These are phyloP conservation scores for Drosophila mimica DNA, from an alignment of 2,888 invertebrate species.

Conservation along the genomic window DNA sequence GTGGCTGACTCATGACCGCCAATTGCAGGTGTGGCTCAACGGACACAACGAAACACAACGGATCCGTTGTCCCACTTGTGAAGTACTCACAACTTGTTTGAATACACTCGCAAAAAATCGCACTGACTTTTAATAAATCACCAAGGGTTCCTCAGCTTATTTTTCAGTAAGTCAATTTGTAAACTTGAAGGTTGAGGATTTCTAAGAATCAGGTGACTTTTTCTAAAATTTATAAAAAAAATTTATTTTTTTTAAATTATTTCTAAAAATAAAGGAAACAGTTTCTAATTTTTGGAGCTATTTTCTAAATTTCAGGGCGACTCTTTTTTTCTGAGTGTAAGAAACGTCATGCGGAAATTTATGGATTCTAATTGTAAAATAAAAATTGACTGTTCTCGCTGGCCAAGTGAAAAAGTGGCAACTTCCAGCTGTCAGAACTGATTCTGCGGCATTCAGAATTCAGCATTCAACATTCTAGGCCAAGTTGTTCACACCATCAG, in stretches of 20 bases:
- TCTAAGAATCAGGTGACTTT: no score
- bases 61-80: constrained; percentile 44
- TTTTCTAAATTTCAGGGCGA: no score
- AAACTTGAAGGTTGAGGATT: no score
- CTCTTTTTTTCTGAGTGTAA: background rate
- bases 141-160: background rate
- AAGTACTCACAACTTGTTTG: constrained; percentile 64
- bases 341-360: constrained; percentile 62
- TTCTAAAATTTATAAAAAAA: no score
- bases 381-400: constrained; percentile 34
- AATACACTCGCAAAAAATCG: constrained; percentile 16
- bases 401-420: constrained; percentile 37
- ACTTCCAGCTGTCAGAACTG: constrained; percentile 39
- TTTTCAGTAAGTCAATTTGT: no score
- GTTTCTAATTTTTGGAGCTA: no score
- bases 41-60: constrained; percentile 41
- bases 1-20: constrained; percentile 60
- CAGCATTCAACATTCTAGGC: constrained; percentile 16
- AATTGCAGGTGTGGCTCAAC: constrained; percentile 77
- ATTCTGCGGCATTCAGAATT: constrained; percentile 43
- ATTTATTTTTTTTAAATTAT: no score
- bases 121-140: background rate
- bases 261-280: no score
- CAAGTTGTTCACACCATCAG: constrained; percentile 19
- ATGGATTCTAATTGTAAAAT: constrained; percentile 56